A percentile compares a stretch with the other conserved stretches of the same genome.
These are phyloP conservation scores for Peromyscus nudipes DNA, from an alignment of 2,797 vertebrate genomes.

Conservation along the genomic window DNA sequence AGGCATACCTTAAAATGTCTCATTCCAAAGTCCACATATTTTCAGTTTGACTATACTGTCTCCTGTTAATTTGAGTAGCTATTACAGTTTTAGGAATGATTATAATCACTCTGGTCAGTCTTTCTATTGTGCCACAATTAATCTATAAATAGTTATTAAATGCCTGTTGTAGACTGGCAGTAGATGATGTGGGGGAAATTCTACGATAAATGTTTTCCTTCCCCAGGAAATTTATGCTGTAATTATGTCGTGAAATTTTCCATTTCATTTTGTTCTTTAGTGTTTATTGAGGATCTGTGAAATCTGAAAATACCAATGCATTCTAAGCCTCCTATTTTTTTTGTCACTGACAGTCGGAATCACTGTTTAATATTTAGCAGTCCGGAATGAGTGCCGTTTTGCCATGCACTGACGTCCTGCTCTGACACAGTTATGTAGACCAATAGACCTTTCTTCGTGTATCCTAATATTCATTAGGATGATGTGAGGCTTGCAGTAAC, in stretches of 20 bases:
- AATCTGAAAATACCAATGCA: slow-evolving; percentile 30
- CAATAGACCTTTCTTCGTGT: neutral
- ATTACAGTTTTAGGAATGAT: slow-evolving; percentile 36
- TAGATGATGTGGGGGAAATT: neutral
- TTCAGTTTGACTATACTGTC: neutral
- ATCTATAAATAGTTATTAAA: slow-evolving; percentile 41
- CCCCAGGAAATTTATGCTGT: neutral
- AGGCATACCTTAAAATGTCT: neutral
- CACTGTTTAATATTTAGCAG: neutral
- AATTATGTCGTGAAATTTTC: slow-evolving; percentile 18
- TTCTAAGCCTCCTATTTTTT: neutral
- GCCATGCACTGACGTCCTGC: neutral
- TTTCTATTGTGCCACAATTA: slow-evolving; percentile 36
- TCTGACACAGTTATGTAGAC: neutral
- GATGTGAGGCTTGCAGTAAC: neutral
- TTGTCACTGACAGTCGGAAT: neutral
- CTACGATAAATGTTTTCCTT: slow-evolving; percentile 19
- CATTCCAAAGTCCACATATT: slow-evolving; percentile 36
- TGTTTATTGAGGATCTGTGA: slow-evolving; percentile 28
- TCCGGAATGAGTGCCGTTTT: neutral
- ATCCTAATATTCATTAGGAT: slow-evolving; percentile 23
- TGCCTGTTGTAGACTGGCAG: neutral
- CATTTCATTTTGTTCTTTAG: slow-evolving; percentile 46
- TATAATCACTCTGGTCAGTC: slow-evolving; percentile 38
- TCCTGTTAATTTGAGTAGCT: slow-evolving; percentile 33